These are phyloP conservation scores for Nephrotoma guestfalica DNA, from an alignment of 2,888 invertebrate species.

Conservation along the genomic window DNA sequence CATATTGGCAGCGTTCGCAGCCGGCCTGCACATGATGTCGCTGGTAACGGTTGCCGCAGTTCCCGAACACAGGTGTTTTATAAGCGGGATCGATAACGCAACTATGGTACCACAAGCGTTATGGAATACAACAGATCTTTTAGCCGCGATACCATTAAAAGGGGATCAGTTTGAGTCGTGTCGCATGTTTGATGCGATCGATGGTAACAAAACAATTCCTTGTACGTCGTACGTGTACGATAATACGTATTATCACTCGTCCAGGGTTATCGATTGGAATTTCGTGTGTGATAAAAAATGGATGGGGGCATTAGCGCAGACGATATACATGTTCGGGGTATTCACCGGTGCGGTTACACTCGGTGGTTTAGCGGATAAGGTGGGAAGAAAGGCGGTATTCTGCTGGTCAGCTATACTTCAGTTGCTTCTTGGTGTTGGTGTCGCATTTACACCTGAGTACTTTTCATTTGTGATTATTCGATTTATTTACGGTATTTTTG, in stretches of 20 bases:
- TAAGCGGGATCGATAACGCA: slow-evolving; percentile 35
- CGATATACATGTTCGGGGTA: slow-evolving; percentile 69
- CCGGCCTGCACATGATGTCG: slow-evolving; percentile 71
- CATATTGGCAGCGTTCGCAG: slow-evolving; percentile 59
- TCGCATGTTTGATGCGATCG: slow-evolving; percentile 31
- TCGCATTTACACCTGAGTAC: slow-evolving; percentile 65
- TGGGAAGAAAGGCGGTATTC: slow-evolving; percentile 66
- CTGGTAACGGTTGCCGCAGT: slow-evolving; percentile 67
- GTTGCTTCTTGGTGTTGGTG: slow-evolving; percentile 51
- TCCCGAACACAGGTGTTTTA: slow-evolving; percentile 34
- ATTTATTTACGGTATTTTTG: slow-evolving; percentile 65
- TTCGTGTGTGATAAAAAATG: slow-evolving; percentile 65
- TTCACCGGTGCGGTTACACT: slow-evolving; percentile 63
- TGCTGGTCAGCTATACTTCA: slow-evolving; percentile 62
- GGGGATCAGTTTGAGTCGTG: slow-evolving; percentile 49
- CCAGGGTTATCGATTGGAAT: slow-evolving; percentile 68
- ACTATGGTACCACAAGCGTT: slow-evolving; percentile 34
- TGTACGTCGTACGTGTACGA: slow-evolving; percentile 57
- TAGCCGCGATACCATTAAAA: slow-evolving; percentile 41
- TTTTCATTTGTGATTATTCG: slow-evolving; percentile 51
- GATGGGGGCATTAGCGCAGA: slow-evolving; percentile 69
- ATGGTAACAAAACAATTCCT: slow-evolving; percentile 27
- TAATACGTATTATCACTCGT: slow-evolving; percentile 52
- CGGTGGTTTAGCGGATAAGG: slow-evolving; percentile 64
- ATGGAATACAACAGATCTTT: slow-evolving; percentile 40